These are phyloP conservation scores for Ciconia nigra DNA, from an alignment of 2,797 vertebrate genomes.

Conservation along the genomic window DNA sequence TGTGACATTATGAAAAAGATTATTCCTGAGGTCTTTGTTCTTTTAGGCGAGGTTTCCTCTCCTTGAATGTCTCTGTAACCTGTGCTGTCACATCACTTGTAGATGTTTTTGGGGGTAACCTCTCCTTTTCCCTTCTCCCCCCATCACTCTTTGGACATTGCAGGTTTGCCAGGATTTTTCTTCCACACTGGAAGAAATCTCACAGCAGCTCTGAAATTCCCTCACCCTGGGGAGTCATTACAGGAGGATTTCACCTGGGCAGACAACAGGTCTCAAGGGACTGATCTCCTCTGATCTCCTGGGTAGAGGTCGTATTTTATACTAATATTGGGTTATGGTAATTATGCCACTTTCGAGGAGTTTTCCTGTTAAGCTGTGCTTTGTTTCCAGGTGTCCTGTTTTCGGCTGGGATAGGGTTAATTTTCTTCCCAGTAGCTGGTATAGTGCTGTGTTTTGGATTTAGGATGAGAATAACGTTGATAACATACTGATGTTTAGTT, in stretches of 20 bases:
- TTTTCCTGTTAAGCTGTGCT: not conserved
- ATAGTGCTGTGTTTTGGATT: too few relatives aligned
- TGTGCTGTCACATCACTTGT: not conserved
- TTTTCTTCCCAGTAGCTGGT: too few relatives aligned
- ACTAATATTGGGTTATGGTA: not conserved
- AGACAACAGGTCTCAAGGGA: not conserved
- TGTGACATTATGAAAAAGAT: not conserved
- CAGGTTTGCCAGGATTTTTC: not conserved
- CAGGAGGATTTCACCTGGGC: not conserved
- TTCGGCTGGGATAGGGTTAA: too few relatives aligned
- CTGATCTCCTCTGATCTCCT: not conserved
- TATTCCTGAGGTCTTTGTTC: not conserved
- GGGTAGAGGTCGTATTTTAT: not conserved
- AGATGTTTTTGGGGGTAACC: not conserved
- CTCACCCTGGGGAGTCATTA: not conserved
- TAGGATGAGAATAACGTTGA: too few relatives aligned
- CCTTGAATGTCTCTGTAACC: not conserved
- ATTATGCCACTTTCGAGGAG: not conserved
- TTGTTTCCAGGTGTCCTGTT: not conserved
- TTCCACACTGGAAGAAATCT: not conserved
- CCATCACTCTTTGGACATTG: not conserved
- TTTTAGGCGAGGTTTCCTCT: not conserved
- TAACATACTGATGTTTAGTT: too few relatives aligned
- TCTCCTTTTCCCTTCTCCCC: not conserved
- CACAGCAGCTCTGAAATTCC: not conserved